A percentile compares a stretch with the other conserved stretches of the same genome.
phyloP scores from a whole-genome alignment of 2,888 invertebrate genomes.

The Amphipyra tragopoginis region DNA sequence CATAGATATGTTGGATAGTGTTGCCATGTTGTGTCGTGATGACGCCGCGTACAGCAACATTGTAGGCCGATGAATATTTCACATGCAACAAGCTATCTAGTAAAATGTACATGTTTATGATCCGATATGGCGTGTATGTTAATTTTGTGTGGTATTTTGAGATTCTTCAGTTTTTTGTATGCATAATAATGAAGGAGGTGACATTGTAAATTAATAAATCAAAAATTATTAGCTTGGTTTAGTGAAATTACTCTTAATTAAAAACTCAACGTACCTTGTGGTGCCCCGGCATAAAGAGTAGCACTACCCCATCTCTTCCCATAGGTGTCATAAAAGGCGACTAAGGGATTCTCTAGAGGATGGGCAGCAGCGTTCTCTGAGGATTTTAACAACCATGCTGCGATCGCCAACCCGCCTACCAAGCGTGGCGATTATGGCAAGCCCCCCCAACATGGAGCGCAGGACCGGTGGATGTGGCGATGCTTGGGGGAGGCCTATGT shows the following conservation, averaged over 20 bases:
- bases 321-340: no score
- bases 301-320: no score
- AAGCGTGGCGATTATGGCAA: no score
- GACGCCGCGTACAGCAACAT: conserved; percentile 41
- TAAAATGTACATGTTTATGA: conserved; percentile 47
- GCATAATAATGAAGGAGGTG: conserved; percentile 34
- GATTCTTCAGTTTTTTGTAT: conserved; percentile 34
- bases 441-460: no score
- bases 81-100: conserved; percentile 42
- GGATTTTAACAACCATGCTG: no score
- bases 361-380: no score
- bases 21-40: conserved; percentile 49
- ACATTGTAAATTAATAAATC: conserved; percentile 33
- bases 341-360: no score
- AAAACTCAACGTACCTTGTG: background rate
- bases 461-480: no score
- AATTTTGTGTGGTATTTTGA: conserved; percentile 38
- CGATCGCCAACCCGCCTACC: no score
- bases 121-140: conserved; percentile 37
- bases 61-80: conserved; percentile 50
- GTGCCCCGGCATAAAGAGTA: no score
- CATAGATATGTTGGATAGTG: conserved; percentile 72
- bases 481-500: no score
- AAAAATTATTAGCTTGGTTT: conserved; percentile 18
- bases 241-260: conserved; percentile 4